Evolutionary conservation across 2,113 vertebrate genomes (phyloP), one percentile per base, ranked within the genome.

Genomic region (Oenanthe melanoleuca): DNA sequence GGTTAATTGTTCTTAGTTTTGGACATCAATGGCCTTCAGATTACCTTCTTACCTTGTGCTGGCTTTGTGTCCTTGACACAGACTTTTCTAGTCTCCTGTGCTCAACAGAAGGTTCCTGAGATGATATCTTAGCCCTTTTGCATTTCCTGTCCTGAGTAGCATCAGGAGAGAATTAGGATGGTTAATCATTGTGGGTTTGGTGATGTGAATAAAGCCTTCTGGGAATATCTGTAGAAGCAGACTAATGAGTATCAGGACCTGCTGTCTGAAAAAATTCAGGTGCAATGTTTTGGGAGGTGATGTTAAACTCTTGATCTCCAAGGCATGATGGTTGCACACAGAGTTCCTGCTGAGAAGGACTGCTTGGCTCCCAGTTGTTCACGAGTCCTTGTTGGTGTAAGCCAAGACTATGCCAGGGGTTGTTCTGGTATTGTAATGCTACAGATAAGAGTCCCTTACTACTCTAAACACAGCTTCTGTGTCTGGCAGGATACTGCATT

Each of bases 231-330:
- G 0, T 23, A 17, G 40, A 69, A 70, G 31, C 33, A 84, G 67
- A 63, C 31, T 69, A 53, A 75, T 26, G 23, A 13, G 2, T 70
- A 23, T 55, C 23, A 21, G 61, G 40, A 59, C 25, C 18, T 94
- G 40, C 44, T 69, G 28, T 77, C 45, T 66, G 56, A 55, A 44
- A 15, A 59, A 66, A 59, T 66, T 38, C 8, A 42, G 9, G 34
- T 79, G 52, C 0, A 0, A 0, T 79, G 34, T 14, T 80, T 40
- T 65, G 67, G 31, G 23, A 53, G 11, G 4, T 34, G 45, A 34
- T 33, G 11, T 57, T 80, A 59, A 57, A 71, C 14, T 86, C 31
- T 45, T 53, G 18, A 19, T 80, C 56, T 63, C 56, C 14, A 17
- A 60, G 61, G 11, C 9, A 15, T 8, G 34, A 29, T 71, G 57